These are phyloP conservation scores for Gonatopus flavifemur DNA, from an alignment of 1,140 invertebrate genomes.

Conservation along the genomic window DNA sequence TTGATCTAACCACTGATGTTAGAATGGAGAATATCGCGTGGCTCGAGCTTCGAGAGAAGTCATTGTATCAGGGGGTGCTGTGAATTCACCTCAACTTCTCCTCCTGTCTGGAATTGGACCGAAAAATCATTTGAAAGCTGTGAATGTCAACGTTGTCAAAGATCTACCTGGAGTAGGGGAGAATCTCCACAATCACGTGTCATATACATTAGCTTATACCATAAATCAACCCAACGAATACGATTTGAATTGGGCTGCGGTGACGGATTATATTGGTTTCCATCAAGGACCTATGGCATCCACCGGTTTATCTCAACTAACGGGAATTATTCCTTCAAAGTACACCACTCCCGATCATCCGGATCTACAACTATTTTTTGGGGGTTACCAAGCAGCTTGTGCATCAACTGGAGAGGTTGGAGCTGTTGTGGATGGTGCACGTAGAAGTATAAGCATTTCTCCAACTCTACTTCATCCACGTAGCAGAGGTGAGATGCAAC, in stretches of 20 bases:
- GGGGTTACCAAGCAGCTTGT: conserved; percentile 67
- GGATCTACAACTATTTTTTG: conserved; percentile 71
- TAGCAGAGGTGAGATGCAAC: conserved; percentile 61
- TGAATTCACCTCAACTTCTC: conserved; percentile 69
- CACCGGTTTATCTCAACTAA: conserved; percentile 65
- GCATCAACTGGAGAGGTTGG: conserved; percentile 58
- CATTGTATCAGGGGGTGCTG: conserved; percentile 62
- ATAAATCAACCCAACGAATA: conserved; percentile 61
- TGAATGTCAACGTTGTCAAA: conserved; percentile 57
- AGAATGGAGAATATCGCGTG: conserved; percentile 26
- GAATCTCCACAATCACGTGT: conserved; percentile 75
- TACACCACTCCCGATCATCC: conserved; percentile 62
- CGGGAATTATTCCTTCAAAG: conserved; percentile 64
- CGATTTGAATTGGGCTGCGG: conserved; percentile 64
- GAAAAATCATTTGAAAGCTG: conserved; percentile 58
- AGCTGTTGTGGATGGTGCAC: conserved; percentile 61
- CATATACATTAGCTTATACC: conserved; percentile 58
- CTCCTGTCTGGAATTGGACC: conserved; percentile 73
- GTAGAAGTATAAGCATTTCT: conserved; percentile 56
- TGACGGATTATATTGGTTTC: conserved; percentile 64
- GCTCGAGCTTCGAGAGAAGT: conserved; percentile 54
- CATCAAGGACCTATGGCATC: conserved; percentile 64
- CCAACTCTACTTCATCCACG: conserved; percentile 59
- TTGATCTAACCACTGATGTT: conserved; percentile 14
- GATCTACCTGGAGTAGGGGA: conserved; percentile 76